Evolutionary conservation across 2,113 vertebrate species (phyloP).

Genomic region (Equus quagga): DNA sequence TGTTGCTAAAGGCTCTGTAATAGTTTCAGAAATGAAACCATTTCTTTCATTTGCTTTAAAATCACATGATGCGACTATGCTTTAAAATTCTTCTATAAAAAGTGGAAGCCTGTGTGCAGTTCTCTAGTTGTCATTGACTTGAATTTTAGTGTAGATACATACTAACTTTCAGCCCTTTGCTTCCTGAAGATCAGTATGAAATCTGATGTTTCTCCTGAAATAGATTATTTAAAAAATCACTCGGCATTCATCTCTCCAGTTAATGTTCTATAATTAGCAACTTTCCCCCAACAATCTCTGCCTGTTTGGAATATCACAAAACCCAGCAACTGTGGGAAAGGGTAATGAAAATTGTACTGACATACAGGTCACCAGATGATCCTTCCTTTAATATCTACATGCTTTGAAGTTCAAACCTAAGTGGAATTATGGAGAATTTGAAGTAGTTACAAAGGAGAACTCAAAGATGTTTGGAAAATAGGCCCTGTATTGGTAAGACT

Average conservation of each 20-base stretch:
- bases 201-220: not conserved
- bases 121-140: not conserved
- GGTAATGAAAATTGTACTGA: not conserved
- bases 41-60: not conserved
- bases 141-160: not conserved
- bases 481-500: not conserved
- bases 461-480: not conserved
- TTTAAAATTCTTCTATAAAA: conserved; percentile 28
- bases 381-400: not conserved
- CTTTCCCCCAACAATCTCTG: not conserved
- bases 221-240: not conserved
- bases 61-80: not conserved
- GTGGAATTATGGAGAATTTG: not conserved
- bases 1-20: not conserved
- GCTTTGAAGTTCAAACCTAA: not conserved
- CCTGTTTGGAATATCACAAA: not conserved
- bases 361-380: not conserved
- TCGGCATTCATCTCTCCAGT: not conserved
- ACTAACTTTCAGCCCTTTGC: not conserved
- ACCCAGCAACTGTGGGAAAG: not conserved
- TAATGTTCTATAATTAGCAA: not conserved
- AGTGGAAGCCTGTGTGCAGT: not conserved
- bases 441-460: conserved; percentile 1
- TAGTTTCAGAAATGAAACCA: not conserved
- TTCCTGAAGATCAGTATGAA: not conserved